A percentile compares a stretch with the other conserved stretches of the same genome.
Evolutionary conservation across 2,797 vertebrate genomes (phyloP).

Genomic region (Thamnophis elegans): DNA sequence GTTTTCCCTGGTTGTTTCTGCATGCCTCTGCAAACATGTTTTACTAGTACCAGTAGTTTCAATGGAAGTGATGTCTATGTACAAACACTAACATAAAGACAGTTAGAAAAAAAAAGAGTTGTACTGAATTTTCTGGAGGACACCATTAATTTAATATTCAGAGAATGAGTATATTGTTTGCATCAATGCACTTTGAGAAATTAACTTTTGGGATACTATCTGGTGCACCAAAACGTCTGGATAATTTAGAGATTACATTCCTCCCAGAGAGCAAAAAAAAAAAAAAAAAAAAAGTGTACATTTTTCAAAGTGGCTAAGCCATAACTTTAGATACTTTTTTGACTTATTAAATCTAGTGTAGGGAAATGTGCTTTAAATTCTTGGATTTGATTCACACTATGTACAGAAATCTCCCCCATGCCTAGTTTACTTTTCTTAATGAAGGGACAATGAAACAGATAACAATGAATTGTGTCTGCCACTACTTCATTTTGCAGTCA

Average conservation of each 20-base stretch:
- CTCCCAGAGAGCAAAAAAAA: neutral
- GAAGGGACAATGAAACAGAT: neutral
- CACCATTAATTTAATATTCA: neutral
- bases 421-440: neutral
- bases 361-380: neutral
- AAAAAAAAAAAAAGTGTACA: neutral
- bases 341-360: neutral
- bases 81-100: neutral
- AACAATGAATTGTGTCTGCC: neutral
- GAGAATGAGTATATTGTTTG: neutral
- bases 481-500: neutral
- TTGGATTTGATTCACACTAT: neutral
- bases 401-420: neutral
- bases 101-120: neutral
- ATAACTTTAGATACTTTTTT: neutral
- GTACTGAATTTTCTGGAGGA: neutral
- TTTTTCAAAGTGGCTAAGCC: neutral
- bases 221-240: neutral
- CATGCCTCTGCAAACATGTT: no score
- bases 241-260: neutral
- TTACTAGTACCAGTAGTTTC: neutral
- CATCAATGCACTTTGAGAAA: neutral
- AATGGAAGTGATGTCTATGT: neutral
- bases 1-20: no score
- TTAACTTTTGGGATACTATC: neutral